phyloP scores from a whole-genome alignment of 2,888 invertebrate genomes.

The Leptinotarsa haldemani region DNA sequence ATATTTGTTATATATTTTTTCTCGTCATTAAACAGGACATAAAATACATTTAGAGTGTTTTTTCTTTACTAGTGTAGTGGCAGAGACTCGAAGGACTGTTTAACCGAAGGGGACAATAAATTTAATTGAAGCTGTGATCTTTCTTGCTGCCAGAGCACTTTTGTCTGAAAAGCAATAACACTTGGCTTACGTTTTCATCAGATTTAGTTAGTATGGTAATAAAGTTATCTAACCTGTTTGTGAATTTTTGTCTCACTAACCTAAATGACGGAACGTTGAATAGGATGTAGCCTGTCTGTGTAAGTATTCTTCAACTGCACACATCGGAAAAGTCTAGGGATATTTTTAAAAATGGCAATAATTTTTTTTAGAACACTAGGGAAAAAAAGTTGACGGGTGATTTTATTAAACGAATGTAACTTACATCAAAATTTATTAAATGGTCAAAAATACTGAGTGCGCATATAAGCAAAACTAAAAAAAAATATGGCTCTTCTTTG shows the following conservation, averaged over 20 bases:
- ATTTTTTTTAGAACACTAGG: too few species aligned
- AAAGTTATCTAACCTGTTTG: conserved; percentile 27
- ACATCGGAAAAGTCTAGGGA: too few species aligned
- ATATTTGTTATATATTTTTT: conserved; percentile 52
- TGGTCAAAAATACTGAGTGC: too few species aligned
- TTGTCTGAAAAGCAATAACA: conserved; percentile 32
- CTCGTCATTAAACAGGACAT: conserved; percentile 55
- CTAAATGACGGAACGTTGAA: not conserved
- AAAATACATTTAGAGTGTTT: conserved; percentile 50
- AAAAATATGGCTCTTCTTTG: too few species aligned
- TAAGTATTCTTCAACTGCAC: too few species aligned
- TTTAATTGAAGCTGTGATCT: conserved; percentile 17
- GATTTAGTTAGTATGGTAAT: conserved; percentile 29
- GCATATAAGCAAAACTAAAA: too few species aligned
- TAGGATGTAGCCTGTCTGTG: too few species aligned
- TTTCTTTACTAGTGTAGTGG: conserved; percentile 45
- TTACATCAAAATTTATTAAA: too few species aligned
- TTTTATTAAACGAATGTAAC: too few species aligned
- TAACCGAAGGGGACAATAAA: conserved; percentile 18
- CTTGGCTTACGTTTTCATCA: conserved; percentile 32
- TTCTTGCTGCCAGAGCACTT: conserved; percentile 19
- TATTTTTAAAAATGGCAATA: too few species aligned
- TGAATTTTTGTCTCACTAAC: conserved; percentile 22
- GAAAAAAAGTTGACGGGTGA: too few species aligned
- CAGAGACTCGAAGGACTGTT: conserved; percentile 29